Conservation (phyloP, 1,140 invertebrate species). For the Bilobella aurantiaca region DNA sequence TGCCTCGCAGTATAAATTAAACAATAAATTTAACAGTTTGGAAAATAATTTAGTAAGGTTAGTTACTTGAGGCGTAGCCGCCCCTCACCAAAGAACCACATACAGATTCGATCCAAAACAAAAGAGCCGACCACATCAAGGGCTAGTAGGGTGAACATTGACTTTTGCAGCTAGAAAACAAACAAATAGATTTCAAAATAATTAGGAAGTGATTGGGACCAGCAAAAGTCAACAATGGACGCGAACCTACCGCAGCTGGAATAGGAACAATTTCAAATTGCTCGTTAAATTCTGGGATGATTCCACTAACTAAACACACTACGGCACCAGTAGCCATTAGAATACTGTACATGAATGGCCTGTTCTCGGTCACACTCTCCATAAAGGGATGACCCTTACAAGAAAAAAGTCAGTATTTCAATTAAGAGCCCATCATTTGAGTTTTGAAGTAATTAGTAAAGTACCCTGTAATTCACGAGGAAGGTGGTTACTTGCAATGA, state of each 20-base stretch:
- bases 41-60: not conserved
- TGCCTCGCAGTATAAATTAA: too few relatives aligned
- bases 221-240: too few relatives aligned
- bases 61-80: constrained; percentile 39
- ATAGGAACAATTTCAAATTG: constrained; percentile 86
- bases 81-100: constrained; percentile 80
- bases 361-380: constrained; percentile 89
- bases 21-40: not conserved
- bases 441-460: constrained; percentile 36
- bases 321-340: constrained; percentile 60
- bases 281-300: constrained; percentile 62
- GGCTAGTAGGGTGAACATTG: constrained; percentile 64
- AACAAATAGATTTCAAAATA: constrained; percentile 28
- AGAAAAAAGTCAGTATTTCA: constrained; percentile 22
- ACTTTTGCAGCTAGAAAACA: constrained; percentile 68
- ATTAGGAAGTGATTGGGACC: too few relatives aligned
- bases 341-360: constrained; percentile 80
- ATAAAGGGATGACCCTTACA: constrained; percentile 92
- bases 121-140: constrained; percentile 74
- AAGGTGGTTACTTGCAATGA: constrained; percentile 95
- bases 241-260: constrained; percentile 67
- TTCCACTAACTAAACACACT: constrained; percentile 61
- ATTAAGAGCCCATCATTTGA: not conserved
- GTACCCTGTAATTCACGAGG: constrained; percentile 98
- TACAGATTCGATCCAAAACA: constrained; percentile 67